A percentile compares a stretch with the other conserved stretches of the same genome.
Evolutionary conservation across 2,888 invertebrate species (phyloP).

Genomic region (Galerucella nymphaeae): DNA sequence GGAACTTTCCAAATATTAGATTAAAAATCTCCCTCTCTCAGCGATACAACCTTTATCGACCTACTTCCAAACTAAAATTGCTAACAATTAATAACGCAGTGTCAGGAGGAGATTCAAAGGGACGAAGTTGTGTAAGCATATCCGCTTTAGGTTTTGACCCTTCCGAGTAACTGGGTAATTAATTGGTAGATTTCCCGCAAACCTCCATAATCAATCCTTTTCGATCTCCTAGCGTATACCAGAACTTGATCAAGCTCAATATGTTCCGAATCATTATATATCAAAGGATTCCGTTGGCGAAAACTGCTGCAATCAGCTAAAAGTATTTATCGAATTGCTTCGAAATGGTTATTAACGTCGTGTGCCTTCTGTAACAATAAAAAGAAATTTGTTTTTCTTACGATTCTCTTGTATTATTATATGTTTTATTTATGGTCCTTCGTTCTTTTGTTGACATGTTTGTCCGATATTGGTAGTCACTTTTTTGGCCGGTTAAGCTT

Average conservation of each 20-base stretch:
- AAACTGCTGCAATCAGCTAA: not conserved
- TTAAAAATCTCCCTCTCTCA: too few species aligned
- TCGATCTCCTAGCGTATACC: constrained; percentile 6
- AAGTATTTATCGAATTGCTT: not conserved
- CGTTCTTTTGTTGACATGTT: too few species aligned
- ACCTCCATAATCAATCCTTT: not conserved
- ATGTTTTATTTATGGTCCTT: too few species aligned
- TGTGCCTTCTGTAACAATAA: not conserved
- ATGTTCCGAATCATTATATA: constrained; percentile 13
- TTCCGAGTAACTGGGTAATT: constrained; percentile 13
- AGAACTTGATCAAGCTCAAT: constrained; percentile 6
- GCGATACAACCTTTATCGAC: not conserved
- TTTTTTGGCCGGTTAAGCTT: not conserved
- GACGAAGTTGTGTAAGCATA: constrained; percentile 9
- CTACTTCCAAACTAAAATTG: not conserved
- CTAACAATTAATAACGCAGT: constrained; percentile 6
- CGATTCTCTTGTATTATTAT: too few species aligned
- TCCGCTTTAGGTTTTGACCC: constrained; percentile 11
- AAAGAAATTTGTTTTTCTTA: not conserved
- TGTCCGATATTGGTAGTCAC: too few species aligned
- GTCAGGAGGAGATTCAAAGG: not conserved
- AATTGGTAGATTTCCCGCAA: constrained; percentile 1
- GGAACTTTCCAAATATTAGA: too few species aligned
- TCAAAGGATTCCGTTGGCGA: not conserved
- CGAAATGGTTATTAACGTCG: not conserved